Evolutionary conservation across 2,113 vertebrate genomes (phyloP).

Genomic region (Lipotes vexillifer): DNA sequence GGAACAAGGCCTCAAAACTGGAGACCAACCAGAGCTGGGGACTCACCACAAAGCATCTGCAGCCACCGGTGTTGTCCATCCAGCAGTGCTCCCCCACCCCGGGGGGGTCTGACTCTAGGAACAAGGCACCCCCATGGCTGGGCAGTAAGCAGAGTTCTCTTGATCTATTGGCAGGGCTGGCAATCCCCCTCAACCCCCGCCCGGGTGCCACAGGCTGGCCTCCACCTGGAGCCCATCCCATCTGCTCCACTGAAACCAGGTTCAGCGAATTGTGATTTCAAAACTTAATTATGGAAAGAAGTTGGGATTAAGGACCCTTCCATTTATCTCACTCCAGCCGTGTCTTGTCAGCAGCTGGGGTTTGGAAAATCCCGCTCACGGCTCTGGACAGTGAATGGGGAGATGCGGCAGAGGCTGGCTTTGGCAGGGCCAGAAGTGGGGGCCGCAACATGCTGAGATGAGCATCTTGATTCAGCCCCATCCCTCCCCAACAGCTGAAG

Average conservation of each 20-base stretch:
- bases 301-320: neutral
- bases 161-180: neutral
- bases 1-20: neutral
- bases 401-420: fast-evolving
- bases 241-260: neutral
- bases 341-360: neutral
- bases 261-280: neutral
- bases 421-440: neutral
- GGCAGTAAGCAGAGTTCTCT: neutral
- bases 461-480: neutral
- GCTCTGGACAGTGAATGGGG: neutral
- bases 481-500: neutral
- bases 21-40: fast-evolving
- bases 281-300: neutral
- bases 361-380: fast-evolving
- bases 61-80: fast-evolving
- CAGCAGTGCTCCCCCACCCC: too few species aligned
- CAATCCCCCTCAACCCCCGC: fast-evolving
- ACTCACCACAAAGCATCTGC: fast-evolving
- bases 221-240: neutral
- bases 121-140: neutral
- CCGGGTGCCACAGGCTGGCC: fast-evolving
- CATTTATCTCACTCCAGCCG: neutral
- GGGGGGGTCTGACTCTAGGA: neutral
- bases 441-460: fast-evolving